These are phyloP conservation scores for Erythrocercus mccallii DNA, from an alignment of 2,113 vertebrate species.

Conservation along the genomic window DNA sequence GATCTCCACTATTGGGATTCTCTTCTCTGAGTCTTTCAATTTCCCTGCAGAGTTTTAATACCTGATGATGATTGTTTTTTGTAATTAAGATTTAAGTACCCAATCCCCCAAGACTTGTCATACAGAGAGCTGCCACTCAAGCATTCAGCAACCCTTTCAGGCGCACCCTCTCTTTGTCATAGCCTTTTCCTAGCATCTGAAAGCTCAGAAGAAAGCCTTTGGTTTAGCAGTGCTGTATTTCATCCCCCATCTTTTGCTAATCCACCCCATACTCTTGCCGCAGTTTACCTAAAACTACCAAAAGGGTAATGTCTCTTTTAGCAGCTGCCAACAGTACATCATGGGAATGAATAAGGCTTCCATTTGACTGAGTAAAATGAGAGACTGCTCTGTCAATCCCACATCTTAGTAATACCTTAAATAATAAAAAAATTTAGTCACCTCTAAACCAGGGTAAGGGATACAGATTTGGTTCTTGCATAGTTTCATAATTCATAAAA, in stretches of 20 bases:
- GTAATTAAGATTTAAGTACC: slow-evolving; percentile 85
- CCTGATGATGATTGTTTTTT: slow-evolving; percentile 75
- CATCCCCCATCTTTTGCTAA: slow-evolving; percentile 29
- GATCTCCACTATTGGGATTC: slow-evolving; percentile 43
- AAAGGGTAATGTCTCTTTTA: slow-evolving; percentile 31
- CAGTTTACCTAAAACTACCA: background rate
- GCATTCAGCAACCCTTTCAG: slow-evolving; percentile 43
- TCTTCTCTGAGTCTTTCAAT: slow-evolving; percentile 59
- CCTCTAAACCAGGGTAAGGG: background rate
- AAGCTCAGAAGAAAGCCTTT: slow-evolving; percentile 10
- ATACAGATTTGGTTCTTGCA: background rate
- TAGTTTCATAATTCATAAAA: background rate
- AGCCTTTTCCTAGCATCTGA: background rate
- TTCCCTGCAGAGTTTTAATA: slow-evolving; percentile 64
- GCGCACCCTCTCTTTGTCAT: slow-evolving; percentile 21
- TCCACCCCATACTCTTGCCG: background rate
- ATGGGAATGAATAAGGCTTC: background rate
- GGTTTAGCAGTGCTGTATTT: background rate
- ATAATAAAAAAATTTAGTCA: background rate
- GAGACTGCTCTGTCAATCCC: background rate
- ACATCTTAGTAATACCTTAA: background rate
- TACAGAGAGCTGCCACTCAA: slow-evolving; percentile 78
- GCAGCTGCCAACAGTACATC: background rate
- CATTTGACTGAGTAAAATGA: background rate
- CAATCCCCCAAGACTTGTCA: slow-evolving; percentile 77